Conservation (phyloP, 2,888 invertebrate genomes). For the Disparrhopalites patrizii region DNA sequence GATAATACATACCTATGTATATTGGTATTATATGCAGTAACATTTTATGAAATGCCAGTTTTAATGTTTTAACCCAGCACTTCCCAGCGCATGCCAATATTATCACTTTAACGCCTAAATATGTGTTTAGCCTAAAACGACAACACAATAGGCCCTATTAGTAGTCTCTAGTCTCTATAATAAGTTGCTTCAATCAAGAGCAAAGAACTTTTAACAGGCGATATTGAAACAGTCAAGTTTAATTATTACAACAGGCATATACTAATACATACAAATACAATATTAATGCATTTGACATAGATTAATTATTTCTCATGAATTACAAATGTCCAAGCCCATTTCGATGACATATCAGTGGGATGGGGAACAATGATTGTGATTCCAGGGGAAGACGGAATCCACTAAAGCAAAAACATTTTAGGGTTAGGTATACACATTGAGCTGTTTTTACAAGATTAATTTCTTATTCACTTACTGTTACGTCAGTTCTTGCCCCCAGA, state of each 20-base stretch:
- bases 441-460: too few relatives aligned
- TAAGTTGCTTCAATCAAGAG: background rate
- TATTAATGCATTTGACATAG: background rate
- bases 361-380: conserved; percentile 29
- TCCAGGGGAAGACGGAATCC: conserved; percentile 16
- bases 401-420: conserved; percentile 18
- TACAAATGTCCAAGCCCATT: conserved; percentile 45
- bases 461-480: conserved; percentile 2
- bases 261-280: too few relatives aligned
- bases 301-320: conserved; percentile 23
- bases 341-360: conserved; percentile 23
- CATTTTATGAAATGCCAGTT: too few relatives aligned
- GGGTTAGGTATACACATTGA: background rate
- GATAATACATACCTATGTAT: too few relatives aligned
- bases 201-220: background rate
- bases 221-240: conserved; percentile 1
- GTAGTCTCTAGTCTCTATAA: too few relatives aligned
- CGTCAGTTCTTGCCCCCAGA: conserved; percentile 2
- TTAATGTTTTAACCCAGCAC: too few relatives aligned
- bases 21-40: too few relatives aligned
- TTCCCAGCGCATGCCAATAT: too few relatives aligned
- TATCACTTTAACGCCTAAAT: too few relatives aligned
- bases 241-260: too few relatives aligned
- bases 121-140: too few relatives aligned
- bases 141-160: too few relatives aligned